Conservation (phyloP, 2,888 invertebrate species). For the Ditylenchus weischeri region DNA sequence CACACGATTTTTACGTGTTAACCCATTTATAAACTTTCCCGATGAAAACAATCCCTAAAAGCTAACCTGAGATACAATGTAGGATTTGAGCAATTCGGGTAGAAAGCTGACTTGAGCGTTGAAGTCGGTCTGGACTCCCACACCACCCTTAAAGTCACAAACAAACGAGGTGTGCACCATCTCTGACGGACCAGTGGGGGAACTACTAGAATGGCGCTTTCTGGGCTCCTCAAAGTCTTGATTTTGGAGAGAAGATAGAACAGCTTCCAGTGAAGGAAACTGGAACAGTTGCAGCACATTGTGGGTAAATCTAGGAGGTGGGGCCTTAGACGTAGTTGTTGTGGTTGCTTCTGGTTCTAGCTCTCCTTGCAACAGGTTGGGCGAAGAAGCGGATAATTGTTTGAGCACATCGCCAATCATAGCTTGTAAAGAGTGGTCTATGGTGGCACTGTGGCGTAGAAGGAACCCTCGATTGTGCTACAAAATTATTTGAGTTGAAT, state of each 20-base stretch:
- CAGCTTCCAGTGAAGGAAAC: slow-evolving; percentile 51
- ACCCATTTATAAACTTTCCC: too few relatives aligned
- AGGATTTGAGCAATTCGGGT: slow-evolving; percentile 91
- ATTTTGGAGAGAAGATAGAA: slow-evolving; percentile 33
- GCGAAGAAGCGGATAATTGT: slow-evolving; percentile 17
- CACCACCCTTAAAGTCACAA: slow-evolving; percentile 96
- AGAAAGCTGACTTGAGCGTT: slow-evolving; percentile 90
- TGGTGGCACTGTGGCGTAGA: slow-evolving; percentile 36
- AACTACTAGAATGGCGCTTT: not conserved
- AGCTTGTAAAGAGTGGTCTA: slow-evolving; percentile 34
- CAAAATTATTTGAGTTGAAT: slow-evolving; percentile 1
- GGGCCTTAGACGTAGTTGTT: not conserved
- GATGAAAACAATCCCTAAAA: not conserved
- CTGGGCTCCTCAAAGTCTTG: slow-evolving; percentile 18
- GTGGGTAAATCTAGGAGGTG: slow-evolving; percentile 24
- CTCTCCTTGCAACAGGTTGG: slow-evolving; percentile 17
- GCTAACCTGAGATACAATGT: slow-evolving; percentile 64
- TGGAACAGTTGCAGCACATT: slow-evolving; percentile 52
- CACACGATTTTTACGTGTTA: too few relatives aligned
- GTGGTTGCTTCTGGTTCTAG: slow-evolving; percentile 6
- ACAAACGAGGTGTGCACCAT: slow-evolving; percentile 89
- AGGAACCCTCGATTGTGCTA: slow-evolving; percentile 37
- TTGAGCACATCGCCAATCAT: slow-evolving; percentile 36
- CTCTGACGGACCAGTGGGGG: slow-evolving; percentile 1
- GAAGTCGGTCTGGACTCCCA: slow-evolving; percentile 71